These are phyloP conservation scores for Cephalopterus ornatus DNA, from an alignment of 2,113 vertebrate species.

Conservation along the genomic window DNA sequence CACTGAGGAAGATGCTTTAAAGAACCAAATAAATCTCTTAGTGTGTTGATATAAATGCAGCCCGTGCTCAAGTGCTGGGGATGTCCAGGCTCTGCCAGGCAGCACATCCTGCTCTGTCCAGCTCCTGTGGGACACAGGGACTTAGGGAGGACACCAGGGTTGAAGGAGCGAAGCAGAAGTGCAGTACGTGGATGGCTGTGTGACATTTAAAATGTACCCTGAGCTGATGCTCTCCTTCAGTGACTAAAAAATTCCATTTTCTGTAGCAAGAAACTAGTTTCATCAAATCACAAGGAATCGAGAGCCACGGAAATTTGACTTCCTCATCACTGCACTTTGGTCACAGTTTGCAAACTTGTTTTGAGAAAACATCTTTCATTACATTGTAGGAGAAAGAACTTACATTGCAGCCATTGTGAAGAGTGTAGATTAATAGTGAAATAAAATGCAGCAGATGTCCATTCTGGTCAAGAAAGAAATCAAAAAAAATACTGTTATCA, in stretches of 20 bases:
- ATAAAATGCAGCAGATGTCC: background rate
- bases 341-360: background rate
- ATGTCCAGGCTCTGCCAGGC: background rate
- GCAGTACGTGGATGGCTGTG: background rate
- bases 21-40: background rate
- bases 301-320: background rate
- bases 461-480: background rate
- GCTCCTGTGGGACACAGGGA: no score
- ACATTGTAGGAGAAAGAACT: background rate
- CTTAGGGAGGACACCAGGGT: background rate
- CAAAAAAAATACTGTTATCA: background rate
- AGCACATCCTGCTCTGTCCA: background rate
- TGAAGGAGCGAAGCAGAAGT: background rate
- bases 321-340: background rate
- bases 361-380: background rate
- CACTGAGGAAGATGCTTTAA: background rate
- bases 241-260: background rate
- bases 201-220: background rate
- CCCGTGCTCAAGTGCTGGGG: background rate
- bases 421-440: background rate
- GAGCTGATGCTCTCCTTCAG: background rate
- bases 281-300: background rate
- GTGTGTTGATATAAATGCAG: rapidly evolving
- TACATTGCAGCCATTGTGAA: background rate
- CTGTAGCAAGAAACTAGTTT: background rate